Conservation (phyloP, 2,113 vertebrate genomes). For the Xenopus laevis region DNA sequence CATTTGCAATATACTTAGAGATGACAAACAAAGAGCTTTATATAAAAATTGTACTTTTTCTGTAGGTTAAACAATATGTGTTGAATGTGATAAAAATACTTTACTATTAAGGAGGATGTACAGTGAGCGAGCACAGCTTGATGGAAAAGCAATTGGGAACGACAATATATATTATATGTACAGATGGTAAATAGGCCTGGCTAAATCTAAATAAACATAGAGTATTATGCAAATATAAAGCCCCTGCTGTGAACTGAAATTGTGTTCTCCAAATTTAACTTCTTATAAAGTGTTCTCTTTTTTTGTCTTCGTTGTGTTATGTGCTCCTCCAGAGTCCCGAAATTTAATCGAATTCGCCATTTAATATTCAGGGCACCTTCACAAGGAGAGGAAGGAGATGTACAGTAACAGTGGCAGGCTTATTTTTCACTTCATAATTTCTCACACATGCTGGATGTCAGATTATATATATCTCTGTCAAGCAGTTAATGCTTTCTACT, state of each 20-base stretch:
- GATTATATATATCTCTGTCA: constrained; percentile 16
- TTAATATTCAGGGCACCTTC: neutral
- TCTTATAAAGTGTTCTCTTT: neutral
- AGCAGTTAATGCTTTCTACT: neutral
- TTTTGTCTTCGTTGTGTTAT: neutral
- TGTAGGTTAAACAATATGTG: neutral
- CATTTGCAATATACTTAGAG: too few relatives aligned
- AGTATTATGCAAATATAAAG: neutral
- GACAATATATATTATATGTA: constrained; percentile 5
- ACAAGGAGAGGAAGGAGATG: neutral
- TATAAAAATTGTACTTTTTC: too few relatives aligned
- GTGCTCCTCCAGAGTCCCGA: neutral
- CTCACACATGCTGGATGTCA: neutral
- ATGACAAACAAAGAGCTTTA: too few relatives aligned
- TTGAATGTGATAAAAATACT: neutral
- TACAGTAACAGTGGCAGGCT: neutral
- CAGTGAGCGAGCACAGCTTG: constrained; percentile 1
- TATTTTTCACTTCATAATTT: constrained; percentile 7
- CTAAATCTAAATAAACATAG: constrained; percentile 12
- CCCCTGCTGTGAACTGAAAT: constrained; percentile 10
- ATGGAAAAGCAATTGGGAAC: neutral
- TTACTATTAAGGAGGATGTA: neutral
- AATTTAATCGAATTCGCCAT: neutral
- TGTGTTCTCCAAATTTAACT: neutral
- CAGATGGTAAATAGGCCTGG: constrained; percentile 15